A percentile compares a stretch with the other conserved stretches of the same genome.
phyloP scores from a whole-genome alignment of 2,797 vertebrate genomes.

The Pygocentrus nattereri region DNA sequence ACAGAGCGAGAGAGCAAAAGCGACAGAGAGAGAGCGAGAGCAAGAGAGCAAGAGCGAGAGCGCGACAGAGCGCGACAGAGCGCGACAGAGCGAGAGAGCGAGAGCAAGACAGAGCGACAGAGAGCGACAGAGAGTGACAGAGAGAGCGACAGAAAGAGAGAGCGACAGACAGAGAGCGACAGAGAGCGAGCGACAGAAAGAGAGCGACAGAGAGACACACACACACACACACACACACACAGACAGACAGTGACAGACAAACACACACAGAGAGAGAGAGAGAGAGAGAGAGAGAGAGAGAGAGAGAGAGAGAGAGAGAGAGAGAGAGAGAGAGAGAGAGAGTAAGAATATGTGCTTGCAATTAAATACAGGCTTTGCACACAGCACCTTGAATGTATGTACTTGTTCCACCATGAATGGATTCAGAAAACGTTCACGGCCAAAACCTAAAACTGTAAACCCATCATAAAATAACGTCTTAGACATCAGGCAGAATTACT shows the following conservation, averaged over 20 bases:
- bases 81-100: neutral
- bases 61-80: no score
- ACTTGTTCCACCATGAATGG: no score
- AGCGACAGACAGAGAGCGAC: neutral
- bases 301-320: neutral
- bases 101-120: neutral
- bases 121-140: no score
- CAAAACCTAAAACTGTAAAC: no score
- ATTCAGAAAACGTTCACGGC: no score
- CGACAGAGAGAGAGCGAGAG: neutral
- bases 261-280: slow-evolving; percentile 6
- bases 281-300: neutral
- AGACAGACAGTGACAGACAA: no score
- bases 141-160: neutral
- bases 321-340: neutral
- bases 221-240: no score
- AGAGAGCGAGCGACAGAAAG: neutral
- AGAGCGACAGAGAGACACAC: neutral
- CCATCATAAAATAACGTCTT: no score
- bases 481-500: no score
- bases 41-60: neutral
- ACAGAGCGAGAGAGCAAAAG: neutral
- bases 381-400: no score
- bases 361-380: no score
- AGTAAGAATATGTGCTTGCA: no score